These are phyloP conservation scores for Rhabdomys pumilio DNA, from an alignment of 2,797 vertebrate species.

Conservation along the genomic window DNA sequence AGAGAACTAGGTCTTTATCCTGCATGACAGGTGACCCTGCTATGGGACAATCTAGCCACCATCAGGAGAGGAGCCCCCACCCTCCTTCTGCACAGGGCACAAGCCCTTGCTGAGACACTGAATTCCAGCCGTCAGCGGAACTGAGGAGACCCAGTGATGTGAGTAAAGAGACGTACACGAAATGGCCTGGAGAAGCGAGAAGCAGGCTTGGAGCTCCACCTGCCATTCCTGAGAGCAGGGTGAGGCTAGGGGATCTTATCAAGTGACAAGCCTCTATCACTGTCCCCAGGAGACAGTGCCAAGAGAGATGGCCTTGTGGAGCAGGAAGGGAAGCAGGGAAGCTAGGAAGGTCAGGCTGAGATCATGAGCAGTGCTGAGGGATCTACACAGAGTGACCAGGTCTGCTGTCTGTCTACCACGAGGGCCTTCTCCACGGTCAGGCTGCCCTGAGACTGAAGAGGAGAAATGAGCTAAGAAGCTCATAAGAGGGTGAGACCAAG, in stretches of 20 bases:
- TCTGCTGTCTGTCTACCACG: background rate
- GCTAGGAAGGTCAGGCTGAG: background rate
- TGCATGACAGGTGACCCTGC: background rate
- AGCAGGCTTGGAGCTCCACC: background rate
- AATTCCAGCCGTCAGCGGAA: background rate
- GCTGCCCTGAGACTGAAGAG: background rate
- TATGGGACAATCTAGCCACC: background rate
- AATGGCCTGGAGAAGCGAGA: background rate
- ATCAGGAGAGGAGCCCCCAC: background rate
- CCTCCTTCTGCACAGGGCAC: background rate
- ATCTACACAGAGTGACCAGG: background rate
- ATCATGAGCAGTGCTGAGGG: background rate
- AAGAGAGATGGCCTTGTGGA: constrained; percentile 11
- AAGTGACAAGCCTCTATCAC: background rate
- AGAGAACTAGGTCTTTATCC: background rate
- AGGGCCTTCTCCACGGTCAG: background rate
- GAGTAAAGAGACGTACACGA: background rate
- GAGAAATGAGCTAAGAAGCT: background rate
- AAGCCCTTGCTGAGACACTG: background rate
- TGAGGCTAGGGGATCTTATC: background rate
- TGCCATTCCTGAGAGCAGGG: background rate
- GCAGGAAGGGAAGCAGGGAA: background rate
- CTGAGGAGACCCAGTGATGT: background rate
- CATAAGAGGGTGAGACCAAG: background rate
- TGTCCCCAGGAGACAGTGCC: constrained; percentile 25